Evolutionary conservation across 2,888 invertebrate genomes (phyloP).

Genomic region (Pardosa pseudoannulata): DNA sequence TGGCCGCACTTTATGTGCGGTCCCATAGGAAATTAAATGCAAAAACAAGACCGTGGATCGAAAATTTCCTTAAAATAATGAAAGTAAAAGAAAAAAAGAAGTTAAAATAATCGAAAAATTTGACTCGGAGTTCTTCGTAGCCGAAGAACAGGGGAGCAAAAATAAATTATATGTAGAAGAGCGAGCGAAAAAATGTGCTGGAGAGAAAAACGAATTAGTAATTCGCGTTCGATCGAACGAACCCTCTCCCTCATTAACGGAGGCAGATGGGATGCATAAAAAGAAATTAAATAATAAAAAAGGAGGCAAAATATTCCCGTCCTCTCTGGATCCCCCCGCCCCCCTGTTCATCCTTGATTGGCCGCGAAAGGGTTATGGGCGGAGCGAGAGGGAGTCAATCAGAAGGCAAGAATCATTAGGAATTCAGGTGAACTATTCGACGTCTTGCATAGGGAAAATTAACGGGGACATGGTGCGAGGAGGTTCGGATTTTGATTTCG

Average conservation of each 20-base stretch:
- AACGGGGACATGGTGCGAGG: slow-evolving; percentile 66
- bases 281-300: slow-evolving; percentile 65
- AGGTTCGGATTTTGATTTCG: slow-evolving; percentile 67
- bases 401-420: slow-evolving; percentile 71
- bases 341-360: slow-evolving; percentile 59
- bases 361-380: slow-evolving; percentile 71
- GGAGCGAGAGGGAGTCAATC: slow-evolving; percentile 69
- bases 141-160: slow-evolving; percentile 26
- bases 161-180: slow-evolving; percentile 55
- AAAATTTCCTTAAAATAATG: slow-evolving; percentile 5
- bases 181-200: neutral
- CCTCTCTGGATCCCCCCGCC: slow-evolving; percentile 53
- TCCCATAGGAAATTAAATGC: slow-evolving; percentile 69
- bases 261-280: slow-evolving; percentile 22
- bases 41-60: slow-evolving; percentile 53
- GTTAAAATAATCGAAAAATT: slow-evolving; percentile 66
- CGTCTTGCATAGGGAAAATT: slow-evolving; percentile 64
- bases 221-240: slow-evolving; percentile 62
- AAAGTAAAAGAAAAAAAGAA: neutral
- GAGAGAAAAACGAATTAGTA: slow-evolving; percentile 63
- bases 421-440: slow-evolving; percentile 71
- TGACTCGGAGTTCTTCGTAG: slow-evolving; percentile 47
- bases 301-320: slow-evolving; percentile 52
- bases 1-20: slow-evolving; percentile 59
- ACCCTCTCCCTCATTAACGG: slow-evolving; percentile 54